phyloP scores from a whole-genome alignment of 2,888 invertebrate species.

The Eupithecia subumbrata region DNA sequence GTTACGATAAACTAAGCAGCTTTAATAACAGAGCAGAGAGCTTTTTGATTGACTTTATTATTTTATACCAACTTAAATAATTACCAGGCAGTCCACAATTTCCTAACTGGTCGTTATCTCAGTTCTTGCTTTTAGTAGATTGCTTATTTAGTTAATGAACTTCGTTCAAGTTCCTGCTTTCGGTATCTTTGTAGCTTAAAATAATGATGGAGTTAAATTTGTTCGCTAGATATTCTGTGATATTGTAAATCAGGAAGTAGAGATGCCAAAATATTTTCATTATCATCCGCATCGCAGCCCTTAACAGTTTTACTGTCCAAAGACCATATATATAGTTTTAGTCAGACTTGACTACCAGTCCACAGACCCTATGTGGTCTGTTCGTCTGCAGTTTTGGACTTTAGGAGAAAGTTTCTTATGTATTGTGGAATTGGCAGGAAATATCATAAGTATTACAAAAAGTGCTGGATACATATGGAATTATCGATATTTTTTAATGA shows the following conservation, averaged over 20 bases:
- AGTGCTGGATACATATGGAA: too few species aligned
- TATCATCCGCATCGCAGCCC: background rate
- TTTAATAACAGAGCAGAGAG: slow-evolving; percentile 18
- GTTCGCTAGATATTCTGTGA: slow-evolving; percentile 4
- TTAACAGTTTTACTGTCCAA: background rate
- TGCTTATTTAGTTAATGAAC: slow-evolving; percentile 80
- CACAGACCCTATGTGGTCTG: too few species aligned
- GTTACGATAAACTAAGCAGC: background rate
- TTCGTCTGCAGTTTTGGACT: too few species aligned
- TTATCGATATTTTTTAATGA: too few species aligned
- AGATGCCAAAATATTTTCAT: background rate
- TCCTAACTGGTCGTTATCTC: slow-evolving; percentile 77
- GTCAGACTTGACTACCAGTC: too few species aligned
- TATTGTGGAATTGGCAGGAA: too few species aligned
- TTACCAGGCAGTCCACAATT: slow-evolving; percentile 72
- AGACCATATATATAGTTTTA: too few species aligned
- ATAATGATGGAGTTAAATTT: slow-evolving; percentile 41
- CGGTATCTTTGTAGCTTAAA: slow-evolving; percentile 60
- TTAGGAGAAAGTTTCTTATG: too few species aligned
- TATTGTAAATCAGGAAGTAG: background rate
- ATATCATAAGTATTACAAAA: too few species aligned
- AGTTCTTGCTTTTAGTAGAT: slow-evolving; percentile 75
- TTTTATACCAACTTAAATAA: slow-evolving; percentile 58
- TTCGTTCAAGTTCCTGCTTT: slow-evolving; percentile 69
- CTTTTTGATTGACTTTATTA: slow-evolving; percentile 30